Percentiles rank a stretch among this genome's conserved stretches.
Conservation (phyloP, 2,888 invertebrate genomes). For the Melolontha melolontha region DNA sequence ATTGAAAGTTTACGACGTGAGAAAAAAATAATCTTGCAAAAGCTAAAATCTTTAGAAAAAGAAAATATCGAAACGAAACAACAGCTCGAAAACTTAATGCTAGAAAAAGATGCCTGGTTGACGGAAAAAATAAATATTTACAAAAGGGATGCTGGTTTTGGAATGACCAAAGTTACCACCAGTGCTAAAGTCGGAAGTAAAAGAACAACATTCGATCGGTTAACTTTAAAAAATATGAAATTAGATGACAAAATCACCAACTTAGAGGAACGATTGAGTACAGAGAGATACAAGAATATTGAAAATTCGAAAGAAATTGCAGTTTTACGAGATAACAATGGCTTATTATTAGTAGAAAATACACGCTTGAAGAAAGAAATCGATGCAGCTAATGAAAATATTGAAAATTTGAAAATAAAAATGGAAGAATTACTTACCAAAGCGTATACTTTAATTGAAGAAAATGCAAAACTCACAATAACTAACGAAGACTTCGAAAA, state of each 20-base stretch:
- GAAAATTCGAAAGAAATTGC: constrained; percentile 7
- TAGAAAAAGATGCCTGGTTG: constrained; percentile 33
- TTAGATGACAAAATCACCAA: constrained; percentile 27
- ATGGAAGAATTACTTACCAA: constrained; percentile 10
- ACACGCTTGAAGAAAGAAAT: constrained; percentile 7
- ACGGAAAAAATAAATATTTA: constrained; percentile 26
- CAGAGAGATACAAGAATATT: neutral
- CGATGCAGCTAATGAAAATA: constrained; percentile 6
- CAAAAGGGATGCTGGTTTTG: neutral
- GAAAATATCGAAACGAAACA: constrained; percentile 12
- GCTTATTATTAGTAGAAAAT: neutral
- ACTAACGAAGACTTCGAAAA: neutral
- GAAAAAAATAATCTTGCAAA: constrained; percentile 4
- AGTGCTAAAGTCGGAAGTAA: neutral
- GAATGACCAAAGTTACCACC: neutral
- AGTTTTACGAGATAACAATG: neutral
- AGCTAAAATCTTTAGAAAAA: constrained; percentile 2
- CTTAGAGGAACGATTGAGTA: constrained; percentile 25
- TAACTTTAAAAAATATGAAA: constrained; percentile 28
- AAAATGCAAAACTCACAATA: constrained; percentile 14
- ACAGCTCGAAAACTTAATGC: constrained; percentile 36
- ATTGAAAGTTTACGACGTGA: neutral
- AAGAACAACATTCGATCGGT: constrained; percentile 5
- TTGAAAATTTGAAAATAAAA: constrained; percentile 1
- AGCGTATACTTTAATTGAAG: constrained; percentile 13